Conservation (phyloP, 2,113 vertebrate genomes). For the Halcyon senegalensis region DNA sequence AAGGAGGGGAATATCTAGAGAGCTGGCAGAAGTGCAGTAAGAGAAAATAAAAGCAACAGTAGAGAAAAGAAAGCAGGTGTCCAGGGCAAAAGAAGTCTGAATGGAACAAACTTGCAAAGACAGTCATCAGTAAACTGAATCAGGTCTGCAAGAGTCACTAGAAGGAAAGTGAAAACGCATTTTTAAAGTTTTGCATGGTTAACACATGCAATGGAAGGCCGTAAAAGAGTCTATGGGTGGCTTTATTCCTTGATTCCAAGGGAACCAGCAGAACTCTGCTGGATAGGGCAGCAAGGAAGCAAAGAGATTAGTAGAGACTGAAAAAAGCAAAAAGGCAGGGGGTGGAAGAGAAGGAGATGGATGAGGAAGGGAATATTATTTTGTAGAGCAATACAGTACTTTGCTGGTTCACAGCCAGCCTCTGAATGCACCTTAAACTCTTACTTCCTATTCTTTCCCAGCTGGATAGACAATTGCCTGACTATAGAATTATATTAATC, state of each 20-base stretch:
- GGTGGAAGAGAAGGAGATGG: not conserved
- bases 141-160: not conserved
- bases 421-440: constrained; percentile 25
- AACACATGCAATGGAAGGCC: not conserved
- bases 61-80: not conserved
- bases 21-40: not conserved
- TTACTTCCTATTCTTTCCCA: constrained; percentile 40
- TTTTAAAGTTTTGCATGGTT: not conserved
- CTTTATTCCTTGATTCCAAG: not conserved
- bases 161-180: not conserved
- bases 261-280: not conserved
- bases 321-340: not conserved
- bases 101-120: not conserved
- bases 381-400: constrained; percentile 10
- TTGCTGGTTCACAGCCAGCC: constrained; percentile 10
- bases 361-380: constrained; percentile 9
- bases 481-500: constrained; percentile 48
- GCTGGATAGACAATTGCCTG: constrained; percentile 46
- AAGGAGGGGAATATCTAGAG: not conserved
- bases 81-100: not conserved
- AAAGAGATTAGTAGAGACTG: not conserved
- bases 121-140: not conserved
- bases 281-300: not conserved
- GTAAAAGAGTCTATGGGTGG: not conserved
- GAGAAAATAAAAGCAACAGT: not conserved